These are phyloP conservation scores for Pissodes strobi DNA, from an alignment of 1,140 invertebrate genomes.

Conservation along the genomic window DNA sequence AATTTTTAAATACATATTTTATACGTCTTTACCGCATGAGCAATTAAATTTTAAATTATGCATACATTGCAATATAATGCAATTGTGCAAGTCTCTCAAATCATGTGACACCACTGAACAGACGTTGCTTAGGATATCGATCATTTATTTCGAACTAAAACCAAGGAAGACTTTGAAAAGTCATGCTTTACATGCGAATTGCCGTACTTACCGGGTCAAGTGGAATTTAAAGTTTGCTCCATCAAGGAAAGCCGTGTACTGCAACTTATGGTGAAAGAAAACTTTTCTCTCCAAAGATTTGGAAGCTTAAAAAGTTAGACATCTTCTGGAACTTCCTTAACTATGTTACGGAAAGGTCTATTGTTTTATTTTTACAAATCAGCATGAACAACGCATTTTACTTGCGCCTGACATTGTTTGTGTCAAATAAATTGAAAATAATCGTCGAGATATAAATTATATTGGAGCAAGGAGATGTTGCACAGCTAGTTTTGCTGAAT, in stretches of 20 bases:
- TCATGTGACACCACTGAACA: not conserved
- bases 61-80: too few relatives aligned
- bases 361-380: not conserved
- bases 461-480: too few relatives aligned
- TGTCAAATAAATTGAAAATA: too few relatives aligned
- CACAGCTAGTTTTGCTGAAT: too few relatives aligned
- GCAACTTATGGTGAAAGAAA: slow-evolving; percentile 3
- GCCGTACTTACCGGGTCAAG: not conserved
- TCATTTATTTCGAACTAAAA: slow-evolving; percentile 11
- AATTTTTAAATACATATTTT: too few relatives aligned
- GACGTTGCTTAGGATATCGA: not conserved
- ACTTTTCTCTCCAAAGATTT: not conserved
- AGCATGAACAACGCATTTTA: too few relatives aligned
- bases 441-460: too few relatives aligned
- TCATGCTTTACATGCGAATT: slow-evolving; percentile 22
- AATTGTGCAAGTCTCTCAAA: too few relatives aligned
- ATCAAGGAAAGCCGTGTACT: not conserved
- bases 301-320: slow-evolving; percentile 7
- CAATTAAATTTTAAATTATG: too few relatives aligned
- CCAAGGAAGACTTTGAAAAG: slow-evolving; percentile 1
- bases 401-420: too few relatives aligned
- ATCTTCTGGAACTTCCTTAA: not conserved
- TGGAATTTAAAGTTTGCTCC: slow-evolving; percentile 15
- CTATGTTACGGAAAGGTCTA: not conserved
- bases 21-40: too few relatives aligned